Conservation (phyloP, 1,140 invertebrate genomes). For the Eurosta solidaginis region DNA sequence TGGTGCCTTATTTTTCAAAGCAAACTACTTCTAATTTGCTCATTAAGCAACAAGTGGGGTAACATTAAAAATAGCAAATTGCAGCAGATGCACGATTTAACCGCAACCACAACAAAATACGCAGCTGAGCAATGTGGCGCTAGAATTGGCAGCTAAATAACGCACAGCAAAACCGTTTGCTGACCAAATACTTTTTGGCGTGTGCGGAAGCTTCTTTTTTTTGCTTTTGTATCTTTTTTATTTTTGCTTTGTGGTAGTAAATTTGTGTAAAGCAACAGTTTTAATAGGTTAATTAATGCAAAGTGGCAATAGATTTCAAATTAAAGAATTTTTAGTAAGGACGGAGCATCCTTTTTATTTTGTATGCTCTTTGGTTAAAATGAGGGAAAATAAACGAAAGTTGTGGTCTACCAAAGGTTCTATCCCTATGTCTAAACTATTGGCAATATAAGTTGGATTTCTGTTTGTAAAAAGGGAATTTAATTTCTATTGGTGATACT, state of each 20-base stretch:
- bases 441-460: too few species aligned
- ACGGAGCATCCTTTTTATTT: too few species aligned
- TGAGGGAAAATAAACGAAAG: too few species aligned
- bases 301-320: too few species aligned
- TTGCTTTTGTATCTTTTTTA: too few species aligned
- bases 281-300: neutral
- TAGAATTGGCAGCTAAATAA: neutral
- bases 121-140: neutral
- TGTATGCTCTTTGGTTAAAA: too few species aligned
- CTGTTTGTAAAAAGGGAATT: too few species aligned
- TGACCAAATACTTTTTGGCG: neutral
- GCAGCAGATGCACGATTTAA: neutral
- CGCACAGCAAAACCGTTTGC: neutral
- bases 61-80: neutral
- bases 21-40: conserved; percentile 9
- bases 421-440: too few species aligned
- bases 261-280: neutral
- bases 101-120: neutral
- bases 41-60: conserved; percentile 17
- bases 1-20: neutral
- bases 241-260: neutral
- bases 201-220: neutral
- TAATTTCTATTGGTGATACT: too few species aligned
- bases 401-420: too few species aligned
- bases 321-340: too few species aligned